Evolutionary conservation across 2,797 vertebrate species (phyloP).

Genomic region (Perodicticus potto): DNA sequence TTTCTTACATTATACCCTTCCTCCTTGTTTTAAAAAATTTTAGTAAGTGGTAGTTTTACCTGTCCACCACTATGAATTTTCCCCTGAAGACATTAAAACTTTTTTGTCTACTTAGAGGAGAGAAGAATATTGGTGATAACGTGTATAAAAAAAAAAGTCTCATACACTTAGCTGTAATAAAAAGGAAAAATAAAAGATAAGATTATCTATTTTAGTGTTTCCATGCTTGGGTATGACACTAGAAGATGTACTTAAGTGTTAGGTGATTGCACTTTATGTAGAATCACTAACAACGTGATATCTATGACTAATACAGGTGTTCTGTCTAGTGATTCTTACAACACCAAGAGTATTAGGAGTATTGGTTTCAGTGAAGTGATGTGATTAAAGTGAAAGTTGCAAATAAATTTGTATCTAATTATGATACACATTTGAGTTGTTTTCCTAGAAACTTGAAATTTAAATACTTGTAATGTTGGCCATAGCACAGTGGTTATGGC

Average conservation of each 20-base stretch:
- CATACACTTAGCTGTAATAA: background rate
- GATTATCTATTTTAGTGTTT: background rate
- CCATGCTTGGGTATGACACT: background rate
- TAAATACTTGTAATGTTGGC: background rate
- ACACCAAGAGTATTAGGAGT: background rate
- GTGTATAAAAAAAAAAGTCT: background rate
- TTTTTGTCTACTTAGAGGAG: background rate
- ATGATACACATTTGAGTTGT: background rate
- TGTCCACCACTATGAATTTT: background rate
- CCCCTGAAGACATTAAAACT: background rate
- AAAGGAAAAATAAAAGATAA: slow-evolving; percentile 12
- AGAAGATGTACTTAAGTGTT: background rate
- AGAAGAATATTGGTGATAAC: background rate
- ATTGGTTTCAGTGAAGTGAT: background rate
- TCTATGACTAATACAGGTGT: background rate
- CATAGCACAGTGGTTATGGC: too few relatives aligned
- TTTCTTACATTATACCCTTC: background rate
- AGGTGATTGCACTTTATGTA: background rate
- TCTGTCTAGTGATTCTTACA: background rate
- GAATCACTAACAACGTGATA: background rate
- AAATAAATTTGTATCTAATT: background rate
- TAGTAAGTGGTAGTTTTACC: background rate
- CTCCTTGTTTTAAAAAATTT: background rate
- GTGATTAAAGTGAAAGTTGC: background rate
- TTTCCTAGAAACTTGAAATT: background rate